phyloP scores from a whole-genome alignment of 2,888 invertebrate species.

The Eucera pruinosa region DNA sequence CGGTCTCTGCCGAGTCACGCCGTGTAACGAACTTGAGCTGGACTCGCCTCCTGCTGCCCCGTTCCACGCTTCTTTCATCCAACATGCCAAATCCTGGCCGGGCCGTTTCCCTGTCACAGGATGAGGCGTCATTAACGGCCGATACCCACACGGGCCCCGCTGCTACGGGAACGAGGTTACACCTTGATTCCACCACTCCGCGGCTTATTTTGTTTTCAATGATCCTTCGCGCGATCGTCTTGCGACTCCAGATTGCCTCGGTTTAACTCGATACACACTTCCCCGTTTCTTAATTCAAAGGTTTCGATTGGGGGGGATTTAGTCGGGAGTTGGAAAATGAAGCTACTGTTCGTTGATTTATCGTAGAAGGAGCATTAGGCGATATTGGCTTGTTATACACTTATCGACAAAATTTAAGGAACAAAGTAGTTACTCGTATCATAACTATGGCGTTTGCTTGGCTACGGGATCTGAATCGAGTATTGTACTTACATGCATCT shows the following conservation, averaged over 20 bases:
- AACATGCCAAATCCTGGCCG: constrained; percentile 64
- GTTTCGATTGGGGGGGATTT: too few species aligned
- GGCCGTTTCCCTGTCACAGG: constrained; percentile 60
- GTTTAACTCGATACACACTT: neutral
- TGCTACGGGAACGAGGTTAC: constrained; percentile 25
- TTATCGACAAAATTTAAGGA: too few species aligned
- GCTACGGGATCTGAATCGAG: too few species aligned
- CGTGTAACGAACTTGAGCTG: constrained; percentile 81
- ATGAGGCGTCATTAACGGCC: constrained; percentile 58
- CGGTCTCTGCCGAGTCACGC: constrained; percentile 81
- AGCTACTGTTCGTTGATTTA: too few species aligned
- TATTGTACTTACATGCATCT: too few species aligned
- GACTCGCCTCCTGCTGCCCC: constrained; percentile 38
- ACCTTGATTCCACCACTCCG: constrained; percentile 45
- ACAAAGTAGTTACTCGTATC: too few species aligned
- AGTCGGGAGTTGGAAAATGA: too few species aligned
- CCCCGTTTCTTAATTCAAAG: too few species aligned
- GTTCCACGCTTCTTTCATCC: constrained; percentile 54
- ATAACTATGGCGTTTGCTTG: too few species aligned
- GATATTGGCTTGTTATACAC: too few species aligned
- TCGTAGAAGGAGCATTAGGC: too few species aligned
- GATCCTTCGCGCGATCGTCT: neutral
- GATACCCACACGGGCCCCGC: constrained; percentile 34
- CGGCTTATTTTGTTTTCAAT: constrained; percentile 12
- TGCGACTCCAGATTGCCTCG: neutral